phyloP scores from a whole-genome alignment of 1,140 invertebrate species.

The Meloidogyne floridensis region DNA sequence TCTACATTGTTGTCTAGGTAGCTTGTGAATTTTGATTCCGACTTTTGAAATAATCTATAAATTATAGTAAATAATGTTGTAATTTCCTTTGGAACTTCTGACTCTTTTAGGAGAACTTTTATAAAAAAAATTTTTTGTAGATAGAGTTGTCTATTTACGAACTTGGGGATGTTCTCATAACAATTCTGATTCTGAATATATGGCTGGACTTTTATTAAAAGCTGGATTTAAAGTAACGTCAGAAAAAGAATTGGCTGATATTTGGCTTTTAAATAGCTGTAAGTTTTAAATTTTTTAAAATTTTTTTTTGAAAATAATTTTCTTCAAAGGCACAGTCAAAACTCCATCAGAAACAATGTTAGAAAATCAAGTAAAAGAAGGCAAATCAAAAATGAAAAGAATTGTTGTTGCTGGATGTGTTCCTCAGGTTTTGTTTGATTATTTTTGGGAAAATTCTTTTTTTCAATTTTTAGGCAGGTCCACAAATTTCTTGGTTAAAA shows the following conservation, averaged over 20 bases:
- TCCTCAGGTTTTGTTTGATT: slow-evolving; percentile 73
- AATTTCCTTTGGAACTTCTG: too few relatives aligned
- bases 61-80: too few relatives aligned
- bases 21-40: too few relatives aligned
- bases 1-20: too few relatives aligned
- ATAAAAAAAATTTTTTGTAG: background rate
- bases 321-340: slow-evolving; percentile 78
- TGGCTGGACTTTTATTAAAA: slow-evolving; percentile 76
- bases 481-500: slow-evolving; percentile 57
- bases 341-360: slow-evolving; percentile 95
- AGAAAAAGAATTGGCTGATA: slow-evolving; percentile 79
- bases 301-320: slow-evolving; percentile 13
- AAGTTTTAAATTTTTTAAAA: slow-evolving; percentile 69
- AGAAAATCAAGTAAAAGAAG: slow-evolving; percentile 84
- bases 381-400: slow-evolving; percentile 77
- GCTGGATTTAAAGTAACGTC: slow-evolving; percentile 67
- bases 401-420: slow-evolving; percentile 95
- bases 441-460: slow-evolving; percentile 2
- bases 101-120: too few relatives aligned
- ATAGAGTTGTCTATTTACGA: slow-evolving; percentile 41
- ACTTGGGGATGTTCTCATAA: slow-evolving; percentile 53
- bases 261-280: slow-evolving; percentile 95
- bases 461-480: slow-evolving; percentile 49
- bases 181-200: slow-evolving; percentile 88
- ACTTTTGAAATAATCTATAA: too few relatives aligned